Conservation (phyloP, 2,113 vertebrate genomes). For the Brachyistius frenatus region DNA sequence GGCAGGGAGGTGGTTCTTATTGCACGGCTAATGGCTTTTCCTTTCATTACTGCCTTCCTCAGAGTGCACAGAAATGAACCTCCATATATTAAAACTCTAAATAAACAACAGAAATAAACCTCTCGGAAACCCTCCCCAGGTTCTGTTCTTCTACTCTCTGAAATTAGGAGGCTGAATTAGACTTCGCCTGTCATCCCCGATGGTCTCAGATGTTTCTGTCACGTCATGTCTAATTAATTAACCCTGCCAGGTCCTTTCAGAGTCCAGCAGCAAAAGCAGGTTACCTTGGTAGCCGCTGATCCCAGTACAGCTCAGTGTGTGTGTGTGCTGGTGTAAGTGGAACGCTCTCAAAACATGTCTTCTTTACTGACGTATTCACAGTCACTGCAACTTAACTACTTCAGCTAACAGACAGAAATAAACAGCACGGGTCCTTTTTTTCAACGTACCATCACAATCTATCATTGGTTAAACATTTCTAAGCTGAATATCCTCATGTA, state of each 20-base stretch:
- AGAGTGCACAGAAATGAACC: constrained; percentile 51
- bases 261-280: constrained; percentile 35
- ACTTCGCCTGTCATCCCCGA: constrained; percentile 2
- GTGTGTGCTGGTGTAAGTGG: background rate
- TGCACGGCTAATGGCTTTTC: constrained; percentile 75
- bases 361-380: background rate
- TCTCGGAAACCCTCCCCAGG: constrained; percentile 19
- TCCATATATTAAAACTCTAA: constrained; percentile 25
- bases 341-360: background rate
- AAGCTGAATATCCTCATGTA: too few relatives aligned
- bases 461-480: too few relatives aligned
- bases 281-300: constrained; percentile 49
- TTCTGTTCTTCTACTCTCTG: background rate
- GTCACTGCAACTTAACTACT: background rate
- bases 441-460: too few relatives aligned
- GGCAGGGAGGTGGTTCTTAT: constrained; percentile 37
- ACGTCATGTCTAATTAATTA: constrained; percentile 73
- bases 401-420: background rate
- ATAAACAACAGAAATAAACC: constrained; percentile 7
- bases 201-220: constrained; percentile 59
- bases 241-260: constrained; percentile 44
- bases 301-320: background rate
- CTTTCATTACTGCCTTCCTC: constrained; percentile 74
- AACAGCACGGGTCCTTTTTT: background rate
- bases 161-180: constrained; percentile 4